Conservation (phyloP, 2,113 vertebrate genomes). For the Myiozetetes cayanensis region DNA sequence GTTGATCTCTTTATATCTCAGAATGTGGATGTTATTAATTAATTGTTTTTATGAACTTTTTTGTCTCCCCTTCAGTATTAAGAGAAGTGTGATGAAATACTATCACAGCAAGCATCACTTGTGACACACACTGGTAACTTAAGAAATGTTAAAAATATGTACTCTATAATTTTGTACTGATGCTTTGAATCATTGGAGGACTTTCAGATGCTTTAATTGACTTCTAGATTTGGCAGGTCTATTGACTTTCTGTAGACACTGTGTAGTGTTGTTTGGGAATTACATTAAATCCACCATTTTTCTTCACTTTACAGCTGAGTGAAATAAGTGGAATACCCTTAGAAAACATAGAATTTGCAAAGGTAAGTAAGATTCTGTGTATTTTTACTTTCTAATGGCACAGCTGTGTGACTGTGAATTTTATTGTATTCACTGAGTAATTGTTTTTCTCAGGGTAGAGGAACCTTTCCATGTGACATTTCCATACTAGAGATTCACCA, state of each 20-base stretch:
- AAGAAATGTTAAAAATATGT: background rate
- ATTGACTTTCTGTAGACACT: background rate
- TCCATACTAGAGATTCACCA: slow-evolving; percentile 98
- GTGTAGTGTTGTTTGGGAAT: background rate
- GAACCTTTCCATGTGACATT: slow-evolving; percentile 98
- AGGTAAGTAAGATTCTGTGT: slow-evolving; percentile 74
- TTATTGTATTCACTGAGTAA: background rate
- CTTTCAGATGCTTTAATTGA: background rate
- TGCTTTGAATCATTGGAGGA: background rate
- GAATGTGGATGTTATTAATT: background rate
- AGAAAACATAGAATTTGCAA: slow-evolving; percentile 96
- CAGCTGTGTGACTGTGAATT: background rate
- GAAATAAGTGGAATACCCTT: slow-evolving; percentile 87
- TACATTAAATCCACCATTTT: background rate
- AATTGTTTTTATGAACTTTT: background rate
- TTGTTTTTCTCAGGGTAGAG: slow-evolving; percentile 83
- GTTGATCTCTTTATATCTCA: background rate
- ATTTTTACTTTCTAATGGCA: background rate
- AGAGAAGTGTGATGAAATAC: background rate
- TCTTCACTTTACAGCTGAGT: slow-evolving; percentile 81
- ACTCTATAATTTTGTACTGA: background rate
- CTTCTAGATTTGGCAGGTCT: background rate
- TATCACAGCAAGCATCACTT: background rate
- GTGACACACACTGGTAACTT: background rate
- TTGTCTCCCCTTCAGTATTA: background rate